Base-by-base conservation (phyloP, 2,888 invertebrate genomes). In the Xylophagus ater region DNA sequence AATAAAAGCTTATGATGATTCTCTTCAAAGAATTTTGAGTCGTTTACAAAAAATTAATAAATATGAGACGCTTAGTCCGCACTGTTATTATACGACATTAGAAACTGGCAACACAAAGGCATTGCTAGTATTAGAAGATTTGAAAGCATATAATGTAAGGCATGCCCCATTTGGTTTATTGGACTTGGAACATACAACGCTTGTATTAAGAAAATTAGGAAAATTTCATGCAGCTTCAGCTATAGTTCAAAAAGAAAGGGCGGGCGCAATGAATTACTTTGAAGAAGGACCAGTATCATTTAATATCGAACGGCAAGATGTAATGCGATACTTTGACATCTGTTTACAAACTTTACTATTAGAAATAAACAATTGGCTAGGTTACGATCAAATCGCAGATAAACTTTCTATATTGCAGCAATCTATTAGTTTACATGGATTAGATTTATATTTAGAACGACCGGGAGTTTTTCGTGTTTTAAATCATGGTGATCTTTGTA, bases 141-240 rank as follows among this genome's bases (percentile, higher is more conserved):
- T 76, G 47, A 60, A 65, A 12, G 54, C 62, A 2, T 53, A 58
- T 25, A 72, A 71, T n/a, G 76, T 64, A 49, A 62, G 66, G 32
- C 71, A 73, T 61, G 67, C 68, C n/a, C 66, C 69, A 47, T 66
- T 69, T 18, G 63, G 60, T 17, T 70, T 74, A 12, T 60, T 76
- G 9, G 73, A 74, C 53, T 54, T 70, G 41, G 61, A 67, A 17
- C 73, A 74, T 48, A 62, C 67, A 36, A 49, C 68, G 37, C 54
- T 67, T 32, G 68, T 71, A 3, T 50, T 75, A 4, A 63, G 66
- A 40, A 71, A 69, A 52, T 49, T 76, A 41, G 74, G 72, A 2
- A 68, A 63, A 49, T 58, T 73, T 42, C 76, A 76, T 49, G 75
- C 74, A 3, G 65, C 69, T 28, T 71, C 74, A 1, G 62, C 56